Conservation (phyloP, 64 coral and sea anemone genomes). For the Porites lutea region DNA sequence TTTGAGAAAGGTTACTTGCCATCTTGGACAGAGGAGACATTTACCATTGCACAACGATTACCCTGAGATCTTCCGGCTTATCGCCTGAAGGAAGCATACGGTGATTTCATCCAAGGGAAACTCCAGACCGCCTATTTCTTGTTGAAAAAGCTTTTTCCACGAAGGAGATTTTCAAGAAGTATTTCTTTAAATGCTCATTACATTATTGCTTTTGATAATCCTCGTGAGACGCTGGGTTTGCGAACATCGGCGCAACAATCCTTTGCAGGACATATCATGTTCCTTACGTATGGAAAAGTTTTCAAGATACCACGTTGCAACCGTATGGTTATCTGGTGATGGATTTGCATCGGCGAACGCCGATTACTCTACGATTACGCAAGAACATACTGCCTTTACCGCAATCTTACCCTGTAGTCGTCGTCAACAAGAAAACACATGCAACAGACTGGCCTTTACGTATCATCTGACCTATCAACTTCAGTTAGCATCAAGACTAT, state of each 20-base stretch:
- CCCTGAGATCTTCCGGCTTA: slow-evolving; percentile 6
- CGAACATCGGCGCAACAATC: slow-evolving; percentile 17
- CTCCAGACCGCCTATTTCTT: background rate
- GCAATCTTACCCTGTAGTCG: background rate
- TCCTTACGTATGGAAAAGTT: too few species aligned
- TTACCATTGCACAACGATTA: slow-evolving; percentile 19
- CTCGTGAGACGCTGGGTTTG: slow-evolving; percentile 17
- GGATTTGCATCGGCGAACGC: too few species aligned
- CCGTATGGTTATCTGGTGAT: too few species aligned
- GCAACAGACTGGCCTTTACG: too few species aligned
- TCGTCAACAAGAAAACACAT: background rate
- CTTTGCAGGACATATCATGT: background rate
- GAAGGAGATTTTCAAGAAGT: slow-evolving; percentile 35
- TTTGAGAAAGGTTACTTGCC: background rate
- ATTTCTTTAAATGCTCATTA: slow-evolving; percentile 43
- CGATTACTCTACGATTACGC: too few species aligned
- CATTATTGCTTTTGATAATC: slow-evolving; percentile 38
- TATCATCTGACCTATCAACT: too few species aligned
- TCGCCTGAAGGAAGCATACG: slow-evolving; percentile 7
- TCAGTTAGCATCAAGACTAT: background rate
- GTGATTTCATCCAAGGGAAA: slow-evolving; percentile 13
- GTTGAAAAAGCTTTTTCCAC: slow-evolving; percentile 50
- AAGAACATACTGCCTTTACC: background rate
- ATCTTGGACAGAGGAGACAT: slow-evolving; percentile 32
- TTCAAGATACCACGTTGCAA: too few species aligned